These are phyloP conservation scores for Phocoena phocoena DNA, from an alignment of 2,113 vertebrate genomes.

Conservation along the genomic window DNA sequence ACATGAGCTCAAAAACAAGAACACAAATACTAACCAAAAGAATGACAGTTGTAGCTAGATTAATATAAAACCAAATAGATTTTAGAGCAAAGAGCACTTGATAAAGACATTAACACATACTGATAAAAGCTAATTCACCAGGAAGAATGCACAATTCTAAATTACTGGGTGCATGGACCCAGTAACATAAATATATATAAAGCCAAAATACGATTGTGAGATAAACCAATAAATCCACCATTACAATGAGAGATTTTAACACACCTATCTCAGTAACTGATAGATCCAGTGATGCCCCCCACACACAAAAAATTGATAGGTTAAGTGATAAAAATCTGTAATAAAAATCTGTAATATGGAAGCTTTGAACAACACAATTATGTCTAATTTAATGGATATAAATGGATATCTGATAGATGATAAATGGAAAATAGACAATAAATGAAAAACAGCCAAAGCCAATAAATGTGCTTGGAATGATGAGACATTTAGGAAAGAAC, in stretches of 20 bases:
- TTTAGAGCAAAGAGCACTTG: not conserved
- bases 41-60: not conserved
- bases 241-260: not conserved
- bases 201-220: not conserved
- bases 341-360: not conserved
- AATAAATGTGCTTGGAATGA: not conserved
- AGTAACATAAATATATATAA: not conserved
- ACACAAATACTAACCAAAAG: not conserved
- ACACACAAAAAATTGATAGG: not conserved
- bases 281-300: not conserved
- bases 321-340: not conserved
- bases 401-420: not conserved
- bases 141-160: not conserved
- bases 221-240: not conserved
- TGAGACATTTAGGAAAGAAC: not conserved
- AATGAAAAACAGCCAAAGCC: not conserved
- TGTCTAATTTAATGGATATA: not conserved
- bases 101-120: not conserved
- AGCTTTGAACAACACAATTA: not conserved
- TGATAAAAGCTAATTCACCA: not conserved
- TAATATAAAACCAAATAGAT: not conserved
- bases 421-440: not conserved
- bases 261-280: not conserved
- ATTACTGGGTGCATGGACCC: not conserved
- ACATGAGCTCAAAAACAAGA: constrained; percentile 27